Evolutionary conservation across 2,888 invertebrate genomes (phyloP).

Genomic region (Julus scandinavius): DNA sequence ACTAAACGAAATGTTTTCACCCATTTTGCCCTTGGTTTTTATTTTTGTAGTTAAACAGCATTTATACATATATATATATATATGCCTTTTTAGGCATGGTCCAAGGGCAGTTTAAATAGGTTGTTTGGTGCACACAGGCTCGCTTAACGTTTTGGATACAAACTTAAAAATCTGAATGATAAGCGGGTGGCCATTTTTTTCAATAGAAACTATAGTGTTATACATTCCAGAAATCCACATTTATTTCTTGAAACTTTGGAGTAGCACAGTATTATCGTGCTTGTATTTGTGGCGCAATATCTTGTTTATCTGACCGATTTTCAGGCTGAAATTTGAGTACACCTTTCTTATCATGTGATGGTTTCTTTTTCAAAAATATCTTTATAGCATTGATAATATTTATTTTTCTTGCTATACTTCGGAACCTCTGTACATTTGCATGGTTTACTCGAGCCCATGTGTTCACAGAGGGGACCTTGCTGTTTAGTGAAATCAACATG

Average conservation of each 20-base stretch:
- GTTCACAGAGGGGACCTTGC: neutral
- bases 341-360: neutral
- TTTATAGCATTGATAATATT: conserved; percentile 12
- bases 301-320: neutral
- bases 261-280: no score
- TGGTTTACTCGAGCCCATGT: neutral
- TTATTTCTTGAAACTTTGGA: neutral
- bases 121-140: neutral
- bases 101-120: neutral
- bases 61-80: neutral
- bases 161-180: no score
- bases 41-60: neutral
- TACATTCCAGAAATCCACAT: neutral
- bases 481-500: neutral
- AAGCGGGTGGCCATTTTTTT: no score
- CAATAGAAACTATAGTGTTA: no score
- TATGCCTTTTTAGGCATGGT: neutral
- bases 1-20: neutral
- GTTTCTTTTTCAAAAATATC: neutral
- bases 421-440: neutral
- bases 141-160: no score
- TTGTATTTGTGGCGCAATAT: neutral
- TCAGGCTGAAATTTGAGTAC: neutral
- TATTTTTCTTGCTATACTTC: neutral
- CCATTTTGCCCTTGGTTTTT: neutral